phyloP scores from a whole-genome alignment of 1,140 invertebrate species.

The Procambarus virginalis region DNA sequence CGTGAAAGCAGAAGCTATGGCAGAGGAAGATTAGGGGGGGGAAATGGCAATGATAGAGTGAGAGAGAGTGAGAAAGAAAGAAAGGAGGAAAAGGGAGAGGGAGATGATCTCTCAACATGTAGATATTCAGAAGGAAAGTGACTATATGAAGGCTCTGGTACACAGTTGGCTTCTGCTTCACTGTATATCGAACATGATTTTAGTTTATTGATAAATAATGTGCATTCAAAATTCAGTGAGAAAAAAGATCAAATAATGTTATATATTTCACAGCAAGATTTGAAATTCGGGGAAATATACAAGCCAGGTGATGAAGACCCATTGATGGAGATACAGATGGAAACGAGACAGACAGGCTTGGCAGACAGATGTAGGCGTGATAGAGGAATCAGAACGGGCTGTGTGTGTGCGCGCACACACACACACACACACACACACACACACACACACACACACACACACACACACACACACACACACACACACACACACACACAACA shows the following conservation, averaged over 20 bases:
- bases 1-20: background rate
- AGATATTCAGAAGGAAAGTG: too few species aligned
- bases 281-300: too few species aligned
- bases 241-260: background rate
- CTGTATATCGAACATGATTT: background rate
- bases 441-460: background rate
- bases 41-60: background rate
- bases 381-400: too few species aligned
- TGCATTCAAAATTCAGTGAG: background rate
- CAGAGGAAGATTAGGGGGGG: background rate
- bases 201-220: background rate
- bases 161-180: background rate
- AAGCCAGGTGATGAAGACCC: too few species aligned
- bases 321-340: too few species aligned
- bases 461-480: slow-evolving; percentile 15
- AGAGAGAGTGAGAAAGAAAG: background rate
- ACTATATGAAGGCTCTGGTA: background rate
- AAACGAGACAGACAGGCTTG: too few species aligned
- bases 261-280: too few species aligned
- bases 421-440: background rate
- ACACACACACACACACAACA: background rate
- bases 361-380: too few species aligned
- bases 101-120: too few species aligned
- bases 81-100: background rate
- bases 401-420: background rate